Base-by-base conservation (phyloP, 2,888 invertebrate species). In the Spodoptera picta region DNA sequence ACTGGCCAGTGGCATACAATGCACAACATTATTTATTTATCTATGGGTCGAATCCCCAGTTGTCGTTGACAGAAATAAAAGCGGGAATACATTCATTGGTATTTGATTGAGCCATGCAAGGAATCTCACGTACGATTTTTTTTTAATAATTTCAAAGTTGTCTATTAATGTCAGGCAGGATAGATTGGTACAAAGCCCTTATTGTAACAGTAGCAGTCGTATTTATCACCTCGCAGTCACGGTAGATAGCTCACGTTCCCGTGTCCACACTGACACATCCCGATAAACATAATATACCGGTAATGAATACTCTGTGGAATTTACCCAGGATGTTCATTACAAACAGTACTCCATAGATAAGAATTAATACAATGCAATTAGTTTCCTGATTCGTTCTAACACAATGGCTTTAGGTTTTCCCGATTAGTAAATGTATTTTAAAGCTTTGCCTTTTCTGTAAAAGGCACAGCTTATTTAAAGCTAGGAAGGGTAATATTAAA, bases 171-270 rank as follows among this genome's bases (percentile, higher is more conserved):
- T 79, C 71, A 74, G 80, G 69, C 72, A 74, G 80, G 69, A 76
- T 80, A 77, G 79, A 68, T 81, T 81, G 72, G 80, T 76, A 84
- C 80, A 87, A 81, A 78, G 79, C 75, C 79, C 82, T 84, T 80
- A 82, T 84, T 86, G 82, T 83, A 80, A 80, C 80, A 82, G 83
- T 79, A 84, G 79, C 85, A 82, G 86, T 77, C 81, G 61, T 66
- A 79, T 75, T 86, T 86, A 85, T 85, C 83, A 67, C 68, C 63
- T 56, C 67, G 36, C 7, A 36, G 36, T 36, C 36, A 78, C 65
- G 69, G 75, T 67, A 83, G 87, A 89, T 89, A 90, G 83, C 83
- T 74, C 76, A 83, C 81, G 78, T 73, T 46, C 79, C 78, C 49
- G 75, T 75, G 82, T 79, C 77, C 65, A 75, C 61, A 75, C 63